These are phyloP conservation scores for Acomys russatus DNA, from an alignment of 2,797 vertebrate species.

Conservation along the genomic window DNA sequence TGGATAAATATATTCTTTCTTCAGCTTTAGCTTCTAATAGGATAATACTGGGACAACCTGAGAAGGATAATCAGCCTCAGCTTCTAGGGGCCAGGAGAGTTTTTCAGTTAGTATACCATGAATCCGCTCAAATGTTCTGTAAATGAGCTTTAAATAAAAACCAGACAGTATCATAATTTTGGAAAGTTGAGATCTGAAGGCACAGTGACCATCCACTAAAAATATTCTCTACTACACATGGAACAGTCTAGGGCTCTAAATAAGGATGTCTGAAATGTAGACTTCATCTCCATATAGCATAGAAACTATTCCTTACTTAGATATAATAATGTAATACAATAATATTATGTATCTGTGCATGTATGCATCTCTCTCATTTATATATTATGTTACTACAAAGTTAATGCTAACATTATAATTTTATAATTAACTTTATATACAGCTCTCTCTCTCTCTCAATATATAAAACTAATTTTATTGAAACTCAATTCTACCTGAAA, in stretches of 20 bases:
- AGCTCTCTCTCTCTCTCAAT: background rate
- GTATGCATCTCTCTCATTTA: background rate
- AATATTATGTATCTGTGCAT: background rate
- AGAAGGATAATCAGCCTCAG: background rate
- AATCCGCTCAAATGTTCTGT: background rate
- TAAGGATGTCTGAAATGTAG: background rate
- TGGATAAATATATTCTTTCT: conserved; percentile 3
- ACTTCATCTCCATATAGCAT: background rate
- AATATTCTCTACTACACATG: background rate
- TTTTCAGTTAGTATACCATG: background rate
- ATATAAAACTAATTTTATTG: background rate
- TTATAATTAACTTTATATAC: background rate
- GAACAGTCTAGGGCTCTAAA: background rate
- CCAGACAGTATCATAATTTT: background rate
- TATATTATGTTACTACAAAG: background rate
- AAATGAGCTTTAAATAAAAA: background rate
- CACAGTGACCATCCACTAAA: background rate
- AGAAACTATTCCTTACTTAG: background rate
- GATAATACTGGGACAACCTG: background rate
- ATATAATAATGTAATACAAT: background rate
- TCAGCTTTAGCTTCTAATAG: conserved; percentile 11
- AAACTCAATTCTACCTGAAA: background rate
- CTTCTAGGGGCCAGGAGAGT: background rate
- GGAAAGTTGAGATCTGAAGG: background rate
- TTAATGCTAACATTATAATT: background rate